phyloP scores from a whole-genome alignment of 2,888 invertebrate species.

The Plusia festucae region DNA sequence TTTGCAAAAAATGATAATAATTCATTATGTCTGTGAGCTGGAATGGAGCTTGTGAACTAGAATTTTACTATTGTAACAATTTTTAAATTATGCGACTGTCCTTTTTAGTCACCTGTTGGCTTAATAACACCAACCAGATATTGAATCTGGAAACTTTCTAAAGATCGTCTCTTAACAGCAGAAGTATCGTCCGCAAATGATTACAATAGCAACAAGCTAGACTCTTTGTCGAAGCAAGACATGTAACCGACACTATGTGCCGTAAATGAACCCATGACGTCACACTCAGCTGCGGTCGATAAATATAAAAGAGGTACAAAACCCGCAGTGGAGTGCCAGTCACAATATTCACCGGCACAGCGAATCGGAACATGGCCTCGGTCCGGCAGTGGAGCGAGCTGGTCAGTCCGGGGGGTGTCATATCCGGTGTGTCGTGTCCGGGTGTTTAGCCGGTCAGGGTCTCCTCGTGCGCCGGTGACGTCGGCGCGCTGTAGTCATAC shows the following conservation, averaged over 20 bases:
- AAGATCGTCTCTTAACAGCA: not conserved
- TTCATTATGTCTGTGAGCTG: too few relatives aligned
- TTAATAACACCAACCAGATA: not conserved
- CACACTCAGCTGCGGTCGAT: conserved; percentile 13
- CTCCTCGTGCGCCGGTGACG: conserved; percentile 25
- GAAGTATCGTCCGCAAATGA: conserved; percentile 13
- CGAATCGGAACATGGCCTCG: not conserved
- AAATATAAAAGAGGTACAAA: conserved; percentile 33
- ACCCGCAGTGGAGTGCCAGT: conserved; percentile 14
- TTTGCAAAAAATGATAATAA: too few relatives aligned
- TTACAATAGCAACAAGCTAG: conserved; percentile 11
- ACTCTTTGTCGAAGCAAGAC: conserved; percentile 6
- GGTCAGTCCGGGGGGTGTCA: conserved; percentile 9
- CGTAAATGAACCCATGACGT: conserved; percentile 17
- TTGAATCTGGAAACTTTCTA: not conserved
- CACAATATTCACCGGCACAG: conserved; percentile 11
- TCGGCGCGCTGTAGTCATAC: conserved; percentile 43
- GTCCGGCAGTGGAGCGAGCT: conserved; percentile 5
- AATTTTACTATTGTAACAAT: too few relatives aligned
- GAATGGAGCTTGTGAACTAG: too few relatives aligned
- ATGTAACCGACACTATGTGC: conserved; percentile 14
- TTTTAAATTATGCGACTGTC: not conserved
- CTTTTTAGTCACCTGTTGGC: not conserved
- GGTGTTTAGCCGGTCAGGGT: conserved; percentile 22
- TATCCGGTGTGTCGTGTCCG: conserved; percentile 6